Conservation (phyloP, 30 jellyfish, hydroid and myxozoan genomes). For the Cassiopea andromeda region DNA sequence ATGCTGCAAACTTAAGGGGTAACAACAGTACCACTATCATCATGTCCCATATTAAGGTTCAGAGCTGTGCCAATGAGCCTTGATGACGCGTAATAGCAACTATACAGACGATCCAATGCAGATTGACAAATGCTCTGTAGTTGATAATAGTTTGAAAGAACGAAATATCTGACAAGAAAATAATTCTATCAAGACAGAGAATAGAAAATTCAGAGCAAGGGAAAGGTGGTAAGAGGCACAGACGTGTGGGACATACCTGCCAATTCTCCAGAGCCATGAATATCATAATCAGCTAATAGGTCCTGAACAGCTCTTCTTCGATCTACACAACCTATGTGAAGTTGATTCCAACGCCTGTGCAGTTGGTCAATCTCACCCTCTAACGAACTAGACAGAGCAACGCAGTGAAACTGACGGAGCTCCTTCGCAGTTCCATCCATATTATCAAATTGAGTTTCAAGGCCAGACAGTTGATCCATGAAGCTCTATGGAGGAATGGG, state of each 20-base stretch:
- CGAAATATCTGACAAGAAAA: no score
- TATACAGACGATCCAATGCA: no score
- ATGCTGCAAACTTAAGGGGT: no score
- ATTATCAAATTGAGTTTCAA: slow-evolving; percentile 86
- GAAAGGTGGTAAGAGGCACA: no score
- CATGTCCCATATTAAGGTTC: no score
- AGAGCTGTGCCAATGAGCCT: no score
- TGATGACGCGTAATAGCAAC: no score
- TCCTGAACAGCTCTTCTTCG: slow-evolving; percentile 74
- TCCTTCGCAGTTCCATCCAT: slow-evolving; percentile 98
- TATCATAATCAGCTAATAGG: slow-evolving; percentile 68
- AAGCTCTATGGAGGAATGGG: slow-evolving; percentile 33
- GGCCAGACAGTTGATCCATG: slow-evolving; percentile 69
- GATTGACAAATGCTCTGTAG: no score
- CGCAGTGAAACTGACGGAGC: slow-evolving; percentile 88
- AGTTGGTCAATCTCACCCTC: slow-evolving; percentile 84
- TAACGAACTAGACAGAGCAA: slow-evolving; percentile 70
- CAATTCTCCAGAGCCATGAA: slow-evolving; percentile 68
- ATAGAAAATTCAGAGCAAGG: no score
- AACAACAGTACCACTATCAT: no score
- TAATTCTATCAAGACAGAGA: no score
- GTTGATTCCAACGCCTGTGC: slow-evolving; percentile 91
- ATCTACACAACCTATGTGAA: slow-evolving; percentile 74
- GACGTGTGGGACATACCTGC: slow-evolving; percentile 42
- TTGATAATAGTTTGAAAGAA: no score